A percentile compares a stretch with the other conserved stretches of the same genome.
Conservation (phyloP, 2,113 vertebrate species). For the Propithecus coquereli region DNA sequence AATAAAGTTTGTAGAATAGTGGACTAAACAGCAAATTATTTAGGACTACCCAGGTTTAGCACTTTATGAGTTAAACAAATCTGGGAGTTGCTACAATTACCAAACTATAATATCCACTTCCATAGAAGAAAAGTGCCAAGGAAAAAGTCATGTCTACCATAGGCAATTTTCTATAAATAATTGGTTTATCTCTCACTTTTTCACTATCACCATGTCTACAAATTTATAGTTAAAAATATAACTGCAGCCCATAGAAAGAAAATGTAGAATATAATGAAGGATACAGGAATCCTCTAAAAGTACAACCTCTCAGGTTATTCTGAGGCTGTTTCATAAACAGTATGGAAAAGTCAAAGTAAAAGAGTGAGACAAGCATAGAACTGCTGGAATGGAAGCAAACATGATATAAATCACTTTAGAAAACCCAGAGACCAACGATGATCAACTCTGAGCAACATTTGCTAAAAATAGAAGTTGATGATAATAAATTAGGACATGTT, state of each 20-base stretch:
- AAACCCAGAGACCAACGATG: neutral
- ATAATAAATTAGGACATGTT: neutral
- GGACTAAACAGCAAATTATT: neutral
- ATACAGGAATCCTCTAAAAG: no score
- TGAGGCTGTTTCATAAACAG: neutral
- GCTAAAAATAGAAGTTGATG: neutral
- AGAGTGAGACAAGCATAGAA: neutral
- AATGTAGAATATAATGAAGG: neutral
- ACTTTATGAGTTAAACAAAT: neutral
- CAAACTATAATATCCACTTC: neutral
- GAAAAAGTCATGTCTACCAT: neutral
- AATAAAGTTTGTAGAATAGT: neutral
- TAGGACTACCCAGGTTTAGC: neutral
- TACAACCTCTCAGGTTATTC: neutral
- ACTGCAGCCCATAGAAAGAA: neutral
- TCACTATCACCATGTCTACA: neutral
- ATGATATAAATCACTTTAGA: constrained; percentile 27
- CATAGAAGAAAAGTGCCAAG: neutral
- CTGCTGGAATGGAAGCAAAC: neutral
- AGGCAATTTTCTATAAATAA: neutral
- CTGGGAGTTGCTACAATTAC: neutral
- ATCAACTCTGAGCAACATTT: neutral
- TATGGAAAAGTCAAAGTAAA: neutral
- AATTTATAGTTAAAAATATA: neutral
- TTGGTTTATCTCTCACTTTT: neutral